Percentiles rank a stretch among this genome's conserved stretches.
Conservation (phyloP, 2,797 vertebrate species). For the Hipposideros larvatus region DNA sequence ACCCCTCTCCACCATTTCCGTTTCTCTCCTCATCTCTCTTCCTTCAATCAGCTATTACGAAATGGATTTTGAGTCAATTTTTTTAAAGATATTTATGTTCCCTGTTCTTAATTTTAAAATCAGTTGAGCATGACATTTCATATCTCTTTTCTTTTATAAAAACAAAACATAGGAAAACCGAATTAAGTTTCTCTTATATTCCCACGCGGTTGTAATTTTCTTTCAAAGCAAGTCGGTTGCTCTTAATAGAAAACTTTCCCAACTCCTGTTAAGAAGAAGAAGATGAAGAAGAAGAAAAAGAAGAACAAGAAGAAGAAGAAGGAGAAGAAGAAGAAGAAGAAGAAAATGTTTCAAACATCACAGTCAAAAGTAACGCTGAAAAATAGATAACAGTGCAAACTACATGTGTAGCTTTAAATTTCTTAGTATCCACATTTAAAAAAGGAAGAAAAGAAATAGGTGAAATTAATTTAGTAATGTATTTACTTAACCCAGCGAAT, state of each 20-base stretch:
- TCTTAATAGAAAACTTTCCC: conserved; percentile 37
- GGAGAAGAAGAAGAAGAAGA: accelerated
- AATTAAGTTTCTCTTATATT: conserved; percentile 42
- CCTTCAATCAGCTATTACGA: background rate
- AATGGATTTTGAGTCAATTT: background rate
- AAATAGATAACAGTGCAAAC: background rate
- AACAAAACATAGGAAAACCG: conserved; percentile 25
- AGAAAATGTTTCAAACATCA: background rate
- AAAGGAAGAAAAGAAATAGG: background rate
- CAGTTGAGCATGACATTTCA: conserved; percentile 39
- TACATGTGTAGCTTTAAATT: background rate
- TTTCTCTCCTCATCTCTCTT: background rate
- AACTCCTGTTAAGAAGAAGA: background rate
- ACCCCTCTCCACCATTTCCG: background rate
- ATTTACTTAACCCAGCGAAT: background rate
- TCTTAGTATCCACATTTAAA: background rate
- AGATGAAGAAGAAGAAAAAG: background rate
- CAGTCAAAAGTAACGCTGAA: background rate
- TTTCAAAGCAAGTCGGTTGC: conserved; percentile 53
- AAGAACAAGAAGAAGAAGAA: background rate
- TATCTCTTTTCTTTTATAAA: conserved; percentile 51
- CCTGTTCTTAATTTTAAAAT: conserved; percentile 60
- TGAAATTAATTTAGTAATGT: conserved; percentile 33
- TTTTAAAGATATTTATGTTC: background rate
- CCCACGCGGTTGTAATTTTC: conserved; percentile 23